phyloP scores from a whole-genome alignment of 1,140 invertebrate species.

The Agrypnia vestita region DNA sequence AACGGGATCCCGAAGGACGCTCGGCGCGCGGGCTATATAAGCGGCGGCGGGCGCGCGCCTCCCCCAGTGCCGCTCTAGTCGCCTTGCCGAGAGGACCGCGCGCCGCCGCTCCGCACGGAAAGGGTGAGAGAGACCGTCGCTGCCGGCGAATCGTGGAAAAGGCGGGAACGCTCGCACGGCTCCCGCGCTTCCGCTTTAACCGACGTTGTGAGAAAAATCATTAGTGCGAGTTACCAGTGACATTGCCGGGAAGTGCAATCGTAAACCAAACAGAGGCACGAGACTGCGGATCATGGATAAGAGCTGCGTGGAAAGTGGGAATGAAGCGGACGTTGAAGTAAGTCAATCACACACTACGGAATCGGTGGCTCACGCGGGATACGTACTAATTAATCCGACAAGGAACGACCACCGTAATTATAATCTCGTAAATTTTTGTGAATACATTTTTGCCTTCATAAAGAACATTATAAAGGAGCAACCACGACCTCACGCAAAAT shows the following conservation, averaged over 20 bases:
- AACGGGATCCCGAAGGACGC: background rate
- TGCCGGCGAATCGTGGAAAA: slow-evolving; percentile 55
- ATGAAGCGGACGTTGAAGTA: slow-evolving; percentile 11
- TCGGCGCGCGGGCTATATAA: background rate
- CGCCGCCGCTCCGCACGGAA: slow-evolving; percentile 69
- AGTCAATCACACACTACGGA: background rate
- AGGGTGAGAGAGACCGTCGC: slow-evolving; percentile 71
- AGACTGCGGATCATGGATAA: slow-evolving; percentile 24
- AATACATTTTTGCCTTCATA: too few relatives aligned
- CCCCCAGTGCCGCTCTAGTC: slow-evolving; percentile 74
- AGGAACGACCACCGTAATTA: too few relatives aligned
- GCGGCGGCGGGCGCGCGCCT: background rate
- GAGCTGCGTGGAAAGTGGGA: slow-evolving; percentile 8
- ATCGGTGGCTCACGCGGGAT: background rate
- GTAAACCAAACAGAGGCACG: slow-evolving; percentile 26
- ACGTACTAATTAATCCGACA: background rate
- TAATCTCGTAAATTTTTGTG: too few relatives aligned
- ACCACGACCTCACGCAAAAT: slow-evolving; percentile 9
- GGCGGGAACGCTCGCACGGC: slow-evolving; percentile 63
- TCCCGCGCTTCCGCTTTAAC: slow-evolving; percentile 60
- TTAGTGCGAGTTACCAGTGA: background rate
- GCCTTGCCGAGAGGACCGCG: slow-evolving; percentile 72
- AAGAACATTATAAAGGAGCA: background rate
- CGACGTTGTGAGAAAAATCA: background rate
- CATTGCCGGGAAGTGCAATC: slow-evolving; percentile 5